Base-by-base conservation (phyloP, 2,113 vertebrate genomes). In the Tricholaema leucomelas region DNA sequence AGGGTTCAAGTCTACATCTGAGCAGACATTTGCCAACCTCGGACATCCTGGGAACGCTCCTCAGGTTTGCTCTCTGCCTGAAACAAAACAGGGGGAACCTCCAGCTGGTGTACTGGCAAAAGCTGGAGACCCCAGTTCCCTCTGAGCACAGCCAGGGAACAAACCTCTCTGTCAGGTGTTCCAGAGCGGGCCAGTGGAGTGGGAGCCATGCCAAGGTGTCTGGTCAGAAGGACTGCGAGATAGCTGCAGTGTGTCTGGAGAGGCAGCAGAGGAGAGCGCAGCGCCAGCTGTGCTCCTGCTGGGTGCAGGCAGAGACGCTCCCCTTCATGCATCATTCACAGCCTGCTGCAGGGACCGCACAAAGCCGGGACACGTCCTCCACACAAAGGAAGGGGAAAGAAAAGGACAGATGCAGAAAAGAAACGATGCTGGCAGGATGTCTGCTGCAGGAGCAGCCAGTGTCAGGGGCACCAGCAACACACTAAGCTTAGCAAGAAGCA, bases 261-360 rank as follows among this genome's bases (percentile, higher is more conserved):
- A 71, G 36, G 96, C 89, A 30, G 95, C 94, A 96, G 94, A 88
- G 50, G 81, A 86, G 4, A 94, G 91, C 95, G 74, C 95, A 96
- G 94, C 96, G 94, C 97, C 94, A 90, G 88, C 80, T 97, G 56
- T 96, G 96, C 97, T 97, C 97, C 96, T 95, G 97, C 97, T 97
- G 97, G 96, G 97, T 91, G 71, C 70, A 91, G 84, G 93, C 95
- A 97, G 97, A 97, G 97, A 96, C 95, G 97, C 97, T 97, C 97
- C 91, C 93, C 92, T 97, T 98, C 97, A 97, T 98, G 96, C 96
- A 98, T 98, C 97, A 98, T 98, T 98, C 97, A 98, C 96, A 97
- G 97, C 97, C 97, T 97, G 93, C 97, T 97, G 96, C 95, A 97
- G 96, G 94, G 93, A 96, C 97, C 97, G 94, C 93, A 97, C 92